Conservation (phyloP, 2,113 vertebrate species). For the Cichladusa arquata region DNA sequence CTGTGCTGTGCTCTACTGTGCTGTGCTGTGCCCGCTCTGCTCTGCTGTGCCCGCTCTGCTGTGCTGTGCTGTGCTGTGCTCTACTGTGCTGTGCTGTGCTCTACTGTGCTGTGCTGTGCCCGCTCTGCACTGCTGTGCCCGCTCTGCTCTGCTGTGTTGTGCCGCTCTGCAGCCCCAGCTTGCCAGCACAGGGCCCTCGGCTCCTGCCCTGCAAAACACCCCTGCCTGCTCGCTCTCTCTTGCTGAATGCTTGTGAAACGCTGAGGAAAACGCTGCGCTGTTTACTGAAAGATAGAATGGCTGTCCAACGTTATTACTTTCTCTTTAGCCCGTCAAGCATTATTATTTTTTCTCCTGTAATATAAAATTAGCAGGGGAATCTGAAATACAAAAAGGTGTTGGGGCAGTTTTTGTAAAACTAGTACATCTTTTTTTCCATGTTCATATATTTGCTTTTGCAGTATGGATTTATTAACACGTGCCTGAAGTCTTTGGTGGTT, state of each 20-base stretch:
- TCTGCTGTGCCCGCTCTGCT: no score
- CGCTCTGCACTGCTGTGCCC: no score
- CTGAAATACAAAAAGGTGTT: not conserved
- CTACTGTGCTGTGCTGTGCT: no score
- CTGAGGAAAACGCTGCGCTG: not conserved
- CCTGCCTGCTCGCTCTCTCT: rapidly evolving
- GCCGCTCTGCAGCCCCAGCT: no score
- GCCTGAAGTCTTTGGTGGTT: slow-evolving; percentile 74
- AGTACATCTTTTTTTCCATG: not conserved
- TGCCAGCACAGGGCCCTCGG: no score
- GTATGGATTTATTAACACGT: slow-evolving; percentile 81
- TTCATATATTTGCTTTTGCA: slow-evolving; percentile 28
- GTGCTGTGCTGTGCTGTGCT: no score
- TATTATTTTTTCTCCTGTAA: not conserved
- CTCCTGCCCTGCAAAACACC: rapidly evolving
- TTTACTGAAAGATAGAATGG: rapidly evolving
- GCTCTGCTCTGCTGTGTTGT: no score
- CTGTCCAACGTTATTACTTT: not conserved
- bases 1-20: no score
- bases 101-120: no score
- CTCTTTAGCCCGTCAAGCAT: not conserved
- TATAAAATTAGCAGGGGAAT: not conserved
- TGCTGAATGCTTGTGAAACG: rapidly evolving
- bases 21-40: no score
- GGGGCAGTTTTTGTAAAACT: not conserved